Evolutionary conservation across 2,113 vertebrate genomes (phyloP).

Genomic region (Chiloscyllium plagiosum): DNA sequence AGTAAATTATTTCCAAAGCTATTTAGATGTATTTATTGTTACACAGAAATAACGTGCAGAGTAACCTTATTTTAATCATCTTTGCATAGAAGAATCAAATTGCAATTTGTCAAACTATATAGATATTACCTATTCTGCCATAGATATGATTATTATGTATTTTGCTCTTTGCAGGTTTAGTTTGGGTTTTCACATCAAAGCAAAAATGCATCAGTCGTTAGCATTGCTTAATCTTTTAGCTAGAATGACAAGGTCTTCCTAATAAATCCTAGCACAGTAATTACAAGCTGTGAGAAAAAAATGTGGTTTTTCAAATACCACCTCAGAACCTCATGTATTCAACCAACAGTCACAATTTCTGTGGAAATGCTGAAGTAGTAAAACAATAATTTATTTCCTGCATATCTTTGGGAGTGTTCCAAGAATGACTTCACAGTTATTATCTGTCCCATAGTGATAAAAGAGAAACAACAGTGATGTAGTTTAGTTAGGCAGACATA

Average conservation of each 20-base stretch:
- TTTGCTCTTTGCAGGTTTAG: not conserved
- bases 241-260: not conserved
- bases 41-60: not conserved
- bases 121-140: not conserved
- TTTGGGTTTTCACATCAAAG: not conserved
- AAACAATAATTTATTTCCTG: not conserved
- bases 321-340: no score
- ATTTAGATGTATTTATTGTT: not conserved
- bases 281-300: slow-evolving; percentile 1
- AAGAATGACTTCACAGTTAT: not conserved
- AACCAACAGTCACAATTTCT: not conserved
- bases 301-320: not conserved
- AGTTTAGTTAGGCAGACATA: not conserved
- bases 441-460: not conserved
- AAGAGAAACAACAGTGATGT: not conserved
- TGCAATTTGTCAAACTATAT: not conserved
- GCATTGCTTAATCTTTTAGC: not conserved
- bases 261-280: not conserved
- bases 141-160: not conserved
- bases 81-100: not conserved
- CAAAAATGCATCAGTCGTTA: not conserved
- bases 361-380: not conserved
- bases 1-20: not conserved
- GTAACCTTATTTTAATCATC: not conserved
- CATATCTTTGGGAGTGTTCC: not conserved